Conservation (phyloP, 2,797 vertebrate genomes). For the Toxotes lorentzi region DNA sequence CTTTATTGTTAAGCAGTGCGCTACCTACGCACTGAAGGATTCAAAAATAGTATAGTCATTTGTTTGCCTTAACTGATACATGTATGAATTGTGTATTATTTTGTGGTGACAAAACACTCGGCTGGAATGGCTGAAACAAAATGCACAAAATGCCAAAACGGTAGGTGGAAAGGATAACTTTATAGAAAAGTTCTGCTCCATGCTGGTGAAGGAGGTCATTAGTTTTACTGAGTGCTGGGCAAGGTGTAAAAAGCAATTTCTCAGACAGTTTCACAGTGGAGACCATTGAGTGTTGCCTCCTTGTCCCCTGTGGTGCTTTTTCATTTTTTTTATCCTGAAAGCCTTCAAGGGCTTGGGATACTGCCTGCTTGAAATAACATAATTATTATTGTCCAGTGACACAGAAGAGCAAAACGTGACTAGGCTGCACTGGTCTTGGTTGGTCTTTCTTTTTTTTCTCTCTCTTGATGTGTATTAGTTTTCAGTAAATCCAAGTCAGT, state of each 20-base stretch:
- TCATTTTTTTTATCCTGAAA: conserved; percentile 43
- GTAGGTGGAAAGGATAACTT: conserved; percentile 33
- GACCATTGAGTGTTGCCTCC: conserved; percentile 39
- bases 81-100: background rate
- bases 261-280: conserved; percentile 51
- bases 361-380: conserved; percentile 48
- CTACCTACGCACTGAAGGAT: background rate
- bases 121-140: background rate
- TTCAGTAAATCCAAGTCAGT: background rate
- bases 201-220: conserved; percentile 42
- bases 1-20: background rate
- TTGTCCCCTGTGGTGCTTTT: conserved; percentile 41
- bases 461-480: background rate
- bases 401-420: conserved; percentile 18
- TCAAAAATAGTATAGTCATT: background rate
- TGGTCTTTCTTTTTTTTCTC: background rate
- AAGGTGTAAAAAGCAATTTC: conserved; percentile 68
- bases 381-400: conserved; percentile 53
- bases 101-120: background rate
- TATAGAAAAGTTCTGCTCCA: conserved; percentile 37
- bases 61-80: background rate
- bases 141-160: conserved; percentile 23
- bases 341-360: conserved; percentile 26
- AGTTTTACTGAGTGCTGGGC: conserved; percentile 38
- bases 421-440: background rate